Percentiles rank a stretch among this genome's conserved stretches.
Evolutionary conservation across 1,140 invertebrate genomes (phyloP).

Genomic region (Apocrypta bakeri): DNA sequence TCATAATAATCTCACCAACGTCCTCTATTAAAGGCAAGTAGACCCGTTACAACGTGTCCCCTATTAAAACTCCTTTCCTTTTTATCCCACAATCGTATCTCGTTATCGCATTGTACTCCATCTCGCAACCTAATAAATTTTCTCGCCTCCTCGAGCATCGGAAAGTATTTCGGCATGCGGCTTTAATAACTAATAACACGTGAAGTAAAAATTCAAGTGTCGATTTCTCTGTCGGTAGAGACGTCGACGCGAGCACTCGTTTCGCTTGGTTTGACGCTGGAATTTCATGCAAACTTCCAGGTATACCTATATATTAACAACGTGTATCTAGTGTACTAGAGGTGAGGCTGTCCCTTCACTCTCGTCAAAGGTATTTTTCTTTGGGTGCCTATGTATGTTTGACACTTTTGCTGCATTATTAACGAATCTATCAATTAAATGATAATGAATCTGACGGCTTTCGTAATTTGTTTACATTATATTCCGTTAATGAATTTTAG

Average conservation of each 20-base stretch:
- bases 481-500: neutral
- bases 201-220: slow-evolving; percentile 25
- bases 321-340: neutral
- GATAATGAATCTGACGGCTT: neutral
- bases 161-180: slow-evolving; percentile 10
- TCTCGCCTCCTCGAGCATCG: neutral
- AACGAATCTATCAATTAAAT: slow-evolving; percentile 38
- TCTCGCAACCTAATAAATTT: slow-evolving; percentile 33
- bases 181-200: neutral
- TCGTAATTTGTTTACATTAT: neutral
- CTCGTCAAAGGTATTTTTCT: neutral
- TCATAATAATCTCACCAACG: neutral
- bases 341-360: slow-evolving; percentile 20
- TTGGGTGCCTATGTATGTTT: neutral
- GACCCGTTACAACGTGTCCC: neutral
- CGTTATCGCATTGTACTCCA: slow-evolving; percentile 24
- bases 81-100: neutral
- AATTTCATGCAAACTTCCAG: slow-evolving; percentile 41
- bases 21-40: neutral
- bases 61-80: neutral
- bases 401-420: slow-evolving; percentile 38
- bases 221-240: slow-evolving; percentile 33
- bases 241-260: slow-evolving; percentile 18
- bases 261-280: slow-evolving; percentile 35
- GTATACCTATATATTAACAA: neutral